Conservation (phyloP, 2,113 vertebrate genomes). For the Takifugu flavidus region DNA sequence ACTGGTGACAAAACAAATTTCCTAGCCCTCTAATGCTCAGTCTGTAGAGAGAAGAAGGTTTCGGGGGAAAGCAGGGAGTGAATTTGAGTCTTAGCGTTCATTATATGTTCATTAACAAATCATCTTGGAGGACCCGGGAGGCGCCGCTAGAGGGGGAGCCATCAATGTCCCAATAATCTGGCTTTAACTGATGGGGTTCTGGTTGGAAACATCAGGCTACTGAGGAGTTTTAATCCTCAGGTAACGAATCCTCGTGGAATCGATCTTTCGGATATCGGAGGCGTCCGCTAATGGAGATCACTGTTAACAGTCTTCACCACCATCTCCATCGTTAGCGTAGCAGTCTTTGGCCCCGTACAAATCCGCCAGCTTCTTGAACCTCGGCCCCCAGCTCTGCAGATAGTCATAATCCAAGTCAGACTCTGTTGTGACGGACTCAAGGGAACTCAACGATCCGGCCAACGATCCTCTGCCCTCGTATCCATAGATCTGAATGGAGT, state of each 20-base stretch:
- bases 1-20: conserved; percentile 36
- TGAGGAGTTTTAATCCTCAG: conserved; percentile 27
- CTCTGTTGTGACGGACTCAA: conserved; percentile 96
- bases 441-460: conserved; percentile 93
- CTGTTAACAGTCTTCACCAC: conserved; percentile 85
- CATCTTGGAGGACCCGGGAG: conserved; percentile 27
- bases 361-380: conserved; percentile 98
- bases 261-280: conserved; percentile 46
- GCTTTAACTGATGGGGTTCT: conserved; percentile 41
- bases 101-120: conserved; percentile 39
- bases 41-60: conserved; percentile 36
- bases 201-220: conserved; percentile 36
- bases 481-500: conserved; percentile 99
- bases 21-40: conserved; percentile 44
- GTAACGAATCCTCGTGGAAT: conserved; percentile 55
- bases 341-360: conserved; percentile 99
- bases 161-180: conserved; percentile 20
- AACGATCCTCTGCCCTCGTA: conserved; percentile 94
- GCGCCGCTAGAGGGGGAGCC: conserved; percentile 22
- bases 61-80: conserved; percentile 16
- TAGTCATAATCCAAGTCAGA: conserved; percentile 99
- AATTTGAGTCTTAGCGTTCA: conserved; percentile 35
- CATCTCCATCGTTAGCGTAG: conserved; percentile 55
- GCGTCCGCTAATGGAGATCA: conserved; percentile 42
- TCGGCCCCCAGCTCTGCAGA: conserved; percentile 98